Evolutionary conservation across 2,888 invertebrate genomes (phyloP).

Genomic region (Drosophila nigricruria): DNA sequence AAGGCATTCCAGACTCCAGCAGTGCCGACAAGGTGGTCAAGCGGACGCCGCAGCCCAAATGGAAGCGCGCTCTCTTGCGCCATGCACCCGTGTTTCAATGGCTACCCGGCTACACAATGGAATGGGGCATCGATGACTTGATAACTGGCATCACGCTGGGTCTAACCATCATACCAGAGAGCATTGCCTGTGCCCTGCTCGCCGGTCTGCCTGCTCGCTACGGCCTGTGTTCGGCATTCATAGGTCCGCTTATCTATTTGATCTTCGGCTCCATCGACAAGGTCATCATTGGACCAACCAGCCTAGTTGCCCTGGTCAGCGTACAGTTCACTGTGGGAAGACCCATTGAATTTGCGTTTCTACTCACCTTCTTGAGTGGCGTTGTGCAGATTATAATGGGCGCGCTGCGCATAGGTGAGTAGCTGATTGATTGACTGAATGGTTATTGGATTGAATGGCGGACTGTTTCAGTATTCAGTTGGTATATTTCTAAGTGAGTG

Average conservation of each 20-base stretch:
- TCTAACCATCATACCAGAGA: slow-evolving; percentile 96
- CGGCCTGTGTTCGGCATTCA: slow-evolving; percentile 96
- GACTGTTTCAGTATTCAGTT: no score
- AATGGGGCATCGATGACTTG: slow-evolving; percentile 90
- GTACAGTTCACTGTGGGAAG: slow-evolving; percentile 90
- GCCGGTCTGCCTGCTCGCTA: slow-evolving; percentile 95
- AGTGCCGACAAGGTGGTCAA: slow-evolving; percentile 26
- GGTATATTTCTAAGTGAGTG: no score
- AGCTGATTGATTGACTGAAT: background rate
- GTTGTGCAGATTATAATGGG: slow-evolving; percentile 93
- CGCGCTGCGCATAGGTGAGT: slow-evolving; percentile 90
- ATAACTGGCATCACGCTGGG: slow-evolving; percentile 96
- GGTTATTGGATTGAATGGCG: background rate
- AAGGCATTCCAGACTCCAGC: background rate
- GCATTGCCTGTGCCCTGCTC: slow-evolving; percentile 96
- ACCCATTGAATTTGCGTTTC: slow-evolving; percentile 90
- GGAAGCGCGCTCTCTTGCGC: slow-evolving; percentile 58
- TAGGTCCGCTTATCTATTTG: slow-evolving; percentile 94
- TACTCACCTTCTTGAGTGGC: slow-evolving; percentile 92
- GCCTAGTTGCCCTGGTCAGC: slow-evolving; percentile 92
- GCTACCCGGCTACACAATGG: slow-evolving; percentile 80
- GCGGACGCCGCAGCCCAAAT: slow-evolving; percentile 36
- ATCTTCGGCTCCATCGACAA: slow-evolving; percentile 93
- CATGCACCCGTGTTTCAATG: slow-evolving; percentile 78
- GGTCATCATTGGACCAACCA: slow-evolving; percentile 95